phyloP scores from a whole-genome alignment of 2,113 vertebrate species.

The Cephalopterus ornatus region DNA sequence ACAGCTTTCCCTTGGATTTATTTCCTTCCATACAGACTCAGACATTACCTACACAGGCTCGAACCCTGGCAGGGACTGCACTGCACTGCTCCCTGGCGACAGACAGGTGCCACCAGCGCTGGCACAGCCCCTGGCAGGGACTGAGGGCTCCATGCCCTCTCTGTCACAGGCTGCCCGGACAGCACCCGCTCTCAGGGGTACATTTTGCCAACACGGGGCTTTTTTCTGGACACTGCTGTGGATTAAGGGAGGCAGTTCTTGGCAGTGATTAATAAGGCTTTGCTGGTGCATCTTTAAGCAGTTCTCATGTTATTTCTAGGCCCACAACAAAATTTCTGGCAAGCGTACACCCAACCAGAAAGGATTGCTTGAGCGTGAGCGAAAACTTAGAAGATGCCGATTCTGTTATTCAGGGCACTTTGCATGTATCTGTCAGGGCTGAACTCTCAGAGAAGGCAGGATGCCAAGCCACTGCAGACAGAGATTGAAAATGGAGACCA shows the following conservation, averaged over 20 bases:
- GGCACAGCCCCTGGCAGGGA: background rate
- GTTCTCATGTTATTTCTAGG: background rate
- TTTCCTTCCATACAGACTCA: background rate
- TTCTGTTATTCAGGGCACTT: background rate
- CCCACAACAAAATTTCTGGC: background rate
- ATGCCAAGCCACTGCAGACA: background rate
- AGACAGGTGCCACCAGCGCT: background rate
- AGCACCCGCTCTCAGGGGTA: background rate
- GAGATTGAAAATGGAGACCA: background rate
- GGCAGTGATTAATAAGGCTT: background rate
- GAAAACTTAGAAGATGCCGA: background rate
- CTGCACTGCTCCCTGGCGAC: background rate
- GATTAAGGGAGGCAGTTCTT: background rate
- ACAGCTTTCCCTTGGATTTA: background rate
- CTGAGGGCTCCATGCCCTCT: background rate
- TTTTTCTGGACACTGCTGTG: background rate
- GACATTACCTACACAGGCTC: background rate
- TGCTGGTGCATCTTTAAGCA: background rate
- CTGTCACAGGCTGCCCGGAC: background rate
- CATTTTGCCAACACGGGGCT: background rate
- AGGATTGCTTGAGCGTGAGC: background rate
- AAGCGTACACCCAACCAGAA: background rate
- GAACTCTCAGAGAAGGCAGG: background rate
- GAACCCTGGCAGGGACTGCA: background rate
- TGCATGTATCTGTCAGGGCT: background rate